phyloP scores from a whole-genome alignment of 1,140 invertebrate species.

The Drosophila tani region DNA sequence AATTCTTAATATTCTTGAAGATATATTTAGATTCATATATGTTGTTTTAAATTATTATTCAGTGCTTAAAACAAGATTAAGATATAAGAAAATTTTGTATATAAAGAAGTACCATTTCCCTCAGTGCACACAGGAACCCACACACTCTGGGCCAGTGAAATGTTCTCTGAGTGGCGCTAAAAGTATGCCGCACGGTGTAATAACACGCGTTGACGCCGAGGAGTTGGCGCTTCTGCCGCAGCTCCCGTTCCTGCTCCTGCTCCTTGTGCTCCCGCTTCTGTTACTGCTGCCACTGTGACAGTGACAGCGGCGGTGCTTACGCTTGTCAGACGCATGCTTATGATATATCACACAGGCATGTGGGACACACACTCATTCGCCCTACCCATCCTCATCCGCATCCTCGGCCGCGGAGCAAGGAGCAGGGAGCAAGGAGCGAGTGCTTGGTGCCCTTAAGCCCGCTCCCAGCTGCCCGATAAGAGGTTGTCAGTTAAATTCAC shows the following conservation, averaged over 20 bases:
- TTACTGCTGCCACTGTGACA: slow-evolving; percentile 59
- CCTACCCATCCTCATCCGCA: slow-evolving; percentile 5
- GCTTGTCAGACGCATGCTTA: slow-evolving; percentile 80
- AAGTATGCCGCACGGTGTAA: slow-evolving; percentile 81
- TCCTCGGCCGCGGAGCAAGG: slow-evolving; percentile 12
- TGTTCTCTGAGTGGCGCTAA: slow-evolving; percentile 77
- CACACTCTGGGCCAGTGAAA: slow-evolving; percentile 53
- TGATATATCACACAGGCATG: slow-evolving; percentile 68
- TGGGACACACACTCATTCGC: slow-evolving; percentile 30
- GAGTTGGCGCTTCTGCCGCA: slow-evolving; percentile 32
- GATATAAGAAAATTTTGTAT: neutral
- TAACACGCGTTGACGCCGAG: slow-evolving; percentile 65
- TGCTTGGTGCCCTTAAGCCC: slow-evolving; percentile 26
- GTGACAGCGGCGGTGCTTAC: slow-evolving; percentile 78
- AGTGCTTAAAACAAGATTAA: neutral
- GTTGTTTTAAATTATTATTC: no score
- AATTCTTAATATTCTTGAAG: no score
- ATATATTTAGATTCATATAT: no score
- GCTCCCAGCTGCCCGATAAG: slow-evolving; percentile 53
- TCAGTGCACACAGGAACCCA: slow-evolving; percentile 7
- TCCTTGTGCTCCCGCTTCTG: slow-evolving; percentile 4
- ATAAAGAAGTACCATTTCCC: neutral
- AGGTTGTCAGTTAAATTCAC: slow-evolving; percentile 59
- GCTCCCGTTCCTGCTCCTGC: neutral
- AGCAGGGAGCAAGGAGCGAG: slow-evolving; percentile 14